Conservation (phyloP, 2,888 invertebrate genomes). For the Macaria liturata region DNA sequence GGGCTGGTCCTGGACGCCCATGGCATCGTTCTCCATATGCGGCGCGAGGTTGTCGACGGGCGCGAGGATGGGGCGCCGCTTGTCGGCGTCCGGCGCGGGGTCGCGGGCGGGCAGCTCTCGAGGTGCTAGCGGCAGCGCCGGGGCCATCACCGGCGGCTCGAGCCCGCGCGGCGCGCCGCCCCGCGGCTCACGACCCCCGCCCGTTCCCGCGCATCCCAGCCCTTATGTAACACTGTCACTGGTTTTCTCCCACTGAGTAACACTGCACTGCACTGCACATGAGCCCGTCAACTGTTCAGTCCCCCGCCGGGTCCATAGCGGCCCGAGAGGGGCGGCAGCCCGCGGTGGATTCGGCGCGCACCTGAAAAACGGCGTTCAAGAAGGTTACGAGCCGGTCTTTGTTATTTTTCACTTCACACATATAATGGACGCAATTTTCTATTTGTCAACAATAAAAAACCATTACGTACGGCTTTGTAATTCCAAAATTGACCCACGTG, state of each 20-base stretch:
- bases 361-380: constrained; percentile 74
- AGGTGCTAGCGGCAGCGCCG: constrained; percentile 92
- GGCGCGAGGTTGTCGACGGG: constrained; percentile 79
- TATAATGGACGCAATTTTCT: constrained; percentile 18
- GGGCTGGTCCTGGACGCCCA: constrained; percentile 81
- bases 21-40: constrained; percentile 82
- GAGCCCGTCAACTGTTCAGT: constrained; percentile 48
- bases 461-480: constrained; percentile 43
- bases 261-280: constrained; percentile 52
- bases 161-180: constrained; percentile 62
- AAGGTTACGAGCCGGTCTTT: constrained; percentile 67
- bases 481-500: constrained; percentile 81
- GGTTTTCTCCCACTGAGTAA: constrained; percentile 58
- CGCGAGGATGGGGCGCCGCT: constrained; percentile 71
- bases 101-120: constrained; percentile 61
- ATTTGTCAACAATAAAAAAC: constrained; percentile 32
- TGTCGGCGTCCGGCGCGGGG: constrained; percentile 53
- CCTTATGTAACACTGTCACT: constrained; percentile 69
- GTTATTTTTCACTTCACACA: constrained; percentile 42
- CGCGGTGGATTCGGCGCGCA: constrained; percentile 63
- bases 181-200: constrained; percentile 69
- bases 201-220: constrained; percentile 60
- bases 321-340: constrained; percentile 47
- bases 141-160: constrained; percentile 93
- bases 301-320: constrained; percentile 70